Conservation (phyloP, 2,113 vertebrate genomes). For the Caranx melampygus region DNA sequence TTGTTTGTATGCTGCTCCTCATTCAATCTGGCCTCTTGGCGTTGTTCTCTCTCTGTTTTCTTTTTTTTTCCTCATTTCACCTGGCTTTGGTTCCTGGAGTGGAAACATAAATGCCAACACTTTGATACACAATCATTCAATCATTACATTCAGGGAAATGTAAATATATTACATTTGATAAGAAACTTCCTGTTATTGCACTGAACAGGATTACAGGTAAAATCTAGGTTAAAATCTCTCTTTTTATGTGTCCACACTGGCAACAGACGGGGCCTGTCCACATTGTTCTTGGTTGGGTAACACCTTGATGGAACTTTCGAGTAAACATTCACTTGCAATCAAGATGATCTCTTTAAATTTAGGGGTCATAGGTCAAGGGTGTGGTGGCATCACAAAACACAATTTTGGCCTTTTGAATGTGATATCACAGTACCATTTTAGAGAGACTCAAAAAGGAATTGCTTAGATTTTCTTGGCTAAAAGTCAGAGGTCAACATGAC, state of each 20-base stretch:
- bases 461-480: too few species aligned
- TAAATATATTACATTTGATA: slow-evolving; percentile 43
- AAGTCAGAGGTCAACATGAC: too few species aligned
- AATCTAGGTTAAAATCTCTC: neutral
- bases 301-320: too few species aligned
- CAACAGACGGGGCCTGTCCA: too few species aligned
- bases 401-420: neutral
- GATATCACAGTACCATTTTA: too few species aligned
- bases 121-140: slow-evolving; percentile 33
- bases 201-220: neutral
- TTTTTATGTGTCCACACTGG: too few species aligned
- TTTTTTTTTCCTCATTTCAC: slow-evolving; percentile 39
- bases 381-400: too few species aligned
- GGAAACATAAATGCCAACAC: slow-evolving; percentile 44
- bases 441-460: too few species aligned
- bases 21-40: slow-evolving; percentile 66
- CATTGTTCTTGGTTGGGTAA: too few species aligned
- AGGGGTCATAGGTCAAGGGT: too few species aligned
- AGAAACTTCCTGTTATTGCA: neutral
- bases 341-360: too few species aligned
- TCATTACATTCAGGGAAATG: slow-evolving; percentile 3
- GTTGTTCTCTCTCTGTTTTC: slow-evolving; percentile 53
- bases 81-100: slow-evolving; percentile 50
- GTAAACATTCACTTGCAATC: too few species aligned
- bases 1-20: slow-evolving; percentile 87